phyloP scores from a whole-genome alignment of 2,888 invertebrate species.

The Pandemis heparana region DNA sequence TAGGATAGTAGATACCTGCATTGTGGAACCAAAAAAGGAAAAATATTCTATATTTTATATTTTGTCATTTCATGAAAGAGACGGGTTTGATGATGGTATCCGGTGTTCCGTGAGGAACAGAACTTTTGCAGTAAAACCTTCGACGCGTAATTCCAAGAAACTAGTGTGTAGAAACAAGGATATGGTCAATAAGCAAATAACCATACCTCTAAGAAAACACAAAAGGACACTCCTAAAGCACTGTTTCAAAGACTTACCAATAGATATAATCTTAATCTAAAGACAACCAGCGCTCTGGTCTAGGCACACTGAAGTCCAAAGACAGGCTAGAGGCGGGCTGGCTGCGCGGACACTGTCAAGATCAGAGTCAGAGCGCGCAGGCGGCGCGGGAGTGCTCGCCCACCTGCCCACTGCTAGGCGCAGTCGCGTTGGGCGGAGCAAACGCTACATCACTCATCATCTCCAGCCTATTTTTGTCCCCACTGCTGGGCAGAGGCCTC shows the following conservation, averaged over 20 bases:
- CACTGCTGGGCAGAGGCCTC: too few relatives aligned
- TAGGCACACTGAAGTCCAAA: neutral
- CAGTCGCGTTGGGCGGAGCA: slow-evolving; percentile 1
- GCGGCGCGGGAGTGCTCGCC: slow-evolving; percentile 24
- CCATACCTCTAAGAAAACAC: neutral
- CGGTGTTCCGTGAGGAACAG: too few relatives aligned
- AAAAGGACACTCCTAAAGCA: neutral
- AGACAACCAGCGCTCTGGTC: neutral
- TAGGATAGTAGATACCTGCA: too few relatives aligned
- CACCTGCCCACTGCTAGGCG: slow-evolving; percentile 8
- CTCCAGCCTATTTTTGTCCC: too few relatives aligned
- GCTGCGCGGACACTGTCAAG: slow-evolving; percentile 27
- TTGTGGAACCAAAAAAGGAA: too few relatives aligned
- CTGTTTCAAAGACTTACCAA: neutral
- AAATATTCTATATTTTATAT: too few relatives aligned
- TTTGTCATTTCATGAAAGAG: too few relatives aligned
- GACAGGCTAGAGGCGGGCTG: slow-evolving; percentile 16
- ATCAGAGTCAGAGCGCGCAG: slow-evolving; percentile 17
- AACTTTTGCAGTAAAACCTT: too few relatives aligned
- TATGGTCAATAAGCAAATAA: too few relatives aligned
- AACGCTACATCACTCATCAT: slow-evolving; percentile 14
- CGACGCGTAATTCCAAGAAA: too few relatives aligned
- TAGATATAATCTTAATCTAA: neutral
- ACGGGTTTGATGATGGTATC: too few relatives aligned
- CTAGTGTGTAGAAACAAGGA: too few relatives aligned